Conservation (phyloP, 2,113 vertebrate genomes). For the Polypterus senegalus region DNA sequence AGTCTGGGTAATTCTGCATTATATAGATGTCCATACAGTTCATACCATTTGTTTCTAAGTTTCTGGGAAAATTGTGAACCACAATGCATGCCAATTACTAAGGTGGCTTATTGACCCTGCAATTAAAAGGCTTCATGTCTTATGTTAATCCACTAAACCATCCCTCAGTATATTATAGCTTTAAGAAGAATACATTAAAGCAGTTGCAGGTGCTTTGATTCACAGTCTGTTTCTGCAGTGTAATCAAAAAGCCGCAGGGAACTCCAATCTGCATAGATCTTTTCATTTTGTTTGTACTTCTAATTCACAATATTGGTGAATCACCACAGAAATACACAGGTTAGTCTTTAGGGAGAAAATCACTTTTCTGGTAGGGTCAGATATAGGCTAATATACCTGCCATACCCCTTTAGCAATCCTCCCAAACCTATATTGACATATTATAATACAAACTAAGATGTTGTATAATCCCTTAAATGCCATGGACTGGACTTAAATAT, state of each 20-base stretch:
- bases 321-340: conserved; percentile 20
- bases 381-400: conserved; percentile 36
- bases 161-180: conserved; percentile 9
- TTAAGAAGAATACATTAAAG: conserved; percentile 5
- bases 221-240: conserved; percentile 20
- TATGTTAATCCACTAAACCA: not conserved
- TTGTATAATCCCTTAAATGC: no score
- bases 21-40: no score
- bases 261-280: conserved; percentile 28
- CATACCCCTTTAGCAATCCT: conserved; percentile 33
- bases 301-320: conserved; percentile 26
- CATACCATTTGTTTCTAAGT: no score
- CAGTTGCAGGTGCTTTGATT: conserved; percentile 27
- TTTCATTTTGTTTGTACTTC: conserved; percentile 20
- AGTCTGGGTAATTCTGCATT: no score
- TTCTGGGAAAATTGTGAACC: no score
- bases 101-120: conserved; percentile 5
- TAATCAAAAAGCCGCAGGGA: conserved; percentile 21
- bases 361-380: conserved; percentile 10
- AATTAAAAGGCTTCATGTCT: conserved; percentile 14
- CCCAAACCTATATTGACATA: conserved; percentile 31
- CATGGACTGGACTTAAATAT: no score
- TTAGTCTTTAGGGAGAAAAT: conserved; percentile 23
- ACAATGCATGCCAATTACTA: no score
- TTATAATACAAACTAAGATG: not conserved